These are phyloP conservation scores for Chaetodon auriga DNA, from an alignment of 2,113 vertebrate species.

Conservation along the genomic window DNA sequence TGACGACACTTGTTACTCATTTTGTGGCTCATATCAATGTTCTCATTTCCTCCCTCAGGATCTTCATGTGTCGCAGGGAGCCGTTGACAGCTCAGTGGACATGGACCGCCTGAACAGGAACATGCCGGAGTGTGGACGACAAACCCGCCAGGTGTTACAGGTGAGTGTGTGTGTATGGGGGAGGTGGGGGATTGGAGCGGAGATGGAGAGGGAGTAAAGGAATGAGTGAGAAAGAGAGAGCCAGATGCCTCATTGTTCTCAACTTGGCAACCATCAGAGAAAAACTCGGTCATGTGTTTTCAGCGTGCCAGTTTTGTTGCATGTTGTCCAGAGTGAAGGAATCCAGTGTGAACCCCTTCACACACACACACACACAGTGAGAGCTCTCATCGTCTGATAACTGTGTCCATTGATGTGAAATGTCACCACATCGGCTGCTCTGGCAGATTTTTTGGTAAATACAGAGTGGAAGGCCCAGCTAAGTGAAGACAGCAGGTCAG, in stretches of 20 bases:
- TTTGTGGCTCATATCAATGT: background rate
- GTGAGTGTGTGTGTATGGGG: slow-evolving; percentile 33
- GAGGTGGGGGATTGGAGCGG: background rate
- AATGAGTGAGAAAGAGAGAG: background rate
- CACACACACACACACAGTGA: background rate
- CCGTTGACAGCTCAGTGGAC: slow-evolving; percentile 69
- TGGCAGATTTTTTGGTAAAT: background rate
- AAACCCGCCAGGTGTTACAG: slow-evolving; percentile 81
- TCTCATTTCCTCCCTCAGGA: slow-evolving; percentile 74
- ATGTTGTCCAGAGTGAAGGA: background rate
- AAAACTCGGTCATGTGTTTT: slow-evolving; percentile 27
- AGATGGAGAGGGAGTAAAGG: background rate
- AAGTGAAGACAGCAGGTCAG: slow-evolving; percentile 21
- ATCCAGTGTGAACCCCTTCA: background rate
- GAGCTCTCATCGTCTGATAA: slow-evolving; percentile 30
- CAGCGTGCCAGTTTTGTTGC: slow-evolving; percentile 1
- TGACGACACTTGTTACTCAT: slow-evolving; percentile 7
- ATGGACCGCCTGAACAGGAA: slow-evolving; percentile 86
- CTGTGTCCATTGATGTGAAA: slow-evolving; percentile 33
- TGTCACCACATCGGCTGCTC: slow-evolving; percentile 20
- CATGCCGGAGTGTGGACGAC: slow-evolving; percentile 58
- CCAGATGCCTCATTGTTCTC: slow-evolving; percentile 17
- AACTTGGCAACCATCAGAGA: slow-evolving; percentile 36
- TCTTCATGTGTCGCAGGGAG: slow-evolving; percentile 74
- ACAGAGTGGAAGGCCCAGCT: background rate